These are phyloP conservation scores for Sphaerodactylus townsendi DNA, from an alignment of 2,113 vertebrate genomes.

Conservation along the genomic window DNA sequence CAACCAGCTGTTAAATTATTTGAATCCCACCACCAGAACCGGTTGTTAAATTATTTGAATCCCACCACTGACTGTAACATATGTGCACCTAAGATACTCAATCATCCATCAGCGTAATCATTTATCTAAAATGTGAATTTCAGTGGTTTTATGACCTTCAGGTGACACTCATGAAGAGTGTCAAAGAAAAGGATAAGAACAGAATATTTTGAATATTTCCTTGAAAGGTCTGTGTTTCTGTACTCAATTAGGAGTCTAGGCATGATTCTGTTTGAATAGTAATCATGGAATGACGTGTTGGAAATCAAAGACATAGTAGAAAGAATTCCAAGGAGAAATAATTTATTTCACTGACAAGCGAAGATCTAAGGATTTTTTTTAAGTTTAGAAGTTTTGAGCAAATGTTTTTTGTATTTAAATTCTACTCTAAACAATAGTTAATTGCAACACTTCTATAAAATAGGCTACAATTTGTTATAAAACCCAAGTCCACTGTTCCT, in stretches of 20 bases:
- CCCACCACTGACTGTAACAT: slow-evolving; percentile 73
- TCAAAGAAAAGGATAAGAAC: slow-evolving; percentile 80
- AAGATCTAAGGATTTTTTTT: slow-evolving; percentile 30
- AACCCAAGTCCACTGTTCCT: not conserved
- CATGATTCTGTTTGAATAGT: slow-evolving; percentile 51
- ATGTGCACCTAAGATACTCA: slow-evolving; percentile 73
- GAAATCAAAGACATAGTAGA: slow-evolving; percentile 39
- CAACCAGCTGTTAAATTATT: too few species aligned
- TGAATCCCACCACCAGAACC: too few species aligned
- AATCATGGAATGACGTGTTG: slow-evolving; percentile 1
- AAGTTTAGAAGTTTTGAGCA: not conserved
- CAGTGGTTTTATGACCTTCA: slow-evolving; percentile 78
- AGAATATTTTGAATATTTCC: slow-evolving; percentile 77
- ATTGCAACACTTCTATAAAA: not conserved
- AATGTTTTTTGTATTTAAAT: not conserved
- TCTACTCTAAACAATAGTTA: slow-evolving; percentile 1
- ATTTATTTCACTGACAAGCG: slow-evolving; percentile 37
- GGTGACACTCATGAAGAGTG: slow-evolving; percentile 74
- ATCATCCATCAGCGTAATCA: slow-evolving; percentile 79
- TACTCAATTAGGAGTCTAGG: slow-evolving; percentile 54
- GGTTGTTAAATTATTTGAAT: too few species aligned
- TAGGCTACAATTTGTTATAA: not conserved
- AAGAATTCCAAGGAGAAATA: slow-evolving; percentile 41
- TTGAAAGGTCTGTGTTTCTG: slow-evolving; percentile 63
- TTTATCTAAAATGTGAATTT: slow-evolving; percentile 79